Evolutionary conservation across 2,113 vertebrate species (phyloP).

Genomic region (Bucco capensis): DNA sequence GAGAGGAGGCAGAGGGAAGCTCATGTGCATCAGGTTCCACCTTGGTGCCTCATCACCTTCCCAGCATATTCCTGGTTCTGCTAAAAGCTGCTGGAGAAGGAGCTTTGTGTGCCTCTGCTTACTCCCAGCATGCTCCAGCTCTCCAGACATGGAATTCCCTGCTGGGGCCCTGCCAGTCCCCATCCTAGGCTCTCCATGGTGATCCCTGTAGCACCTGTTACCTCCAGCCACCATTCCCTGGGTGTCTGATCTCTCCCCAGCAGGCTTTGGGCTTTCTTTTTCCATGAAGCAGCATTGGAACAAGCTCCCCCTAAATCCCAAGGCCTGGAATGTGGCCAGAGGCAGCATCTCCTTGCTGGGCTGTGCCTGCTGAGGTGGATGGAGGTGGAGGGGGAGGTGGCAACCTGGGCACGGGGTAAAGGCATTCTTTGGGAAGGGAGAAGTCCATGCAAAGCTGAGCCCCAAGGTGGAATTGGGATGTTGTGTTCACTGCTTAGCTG

Average conservation of each 20-base stretch:
- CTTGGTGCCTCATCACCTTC: background rate
- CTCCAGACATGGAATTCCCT: background rate
- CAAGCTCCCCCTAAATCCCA: conserved; percentile 2
- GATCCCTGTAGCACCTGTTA: background rate
- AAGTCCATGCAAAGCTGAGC: conserved; percentile 48
- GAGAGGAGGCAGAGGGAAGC: background rate
- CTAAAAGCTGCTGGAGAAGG: background rate
- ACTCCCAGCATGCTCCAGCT: background rate
- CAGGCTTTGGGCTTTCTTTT: no score
- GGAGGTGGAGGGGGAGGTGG: background rate
- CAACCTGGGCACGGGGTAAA: conserved; percentile 28
- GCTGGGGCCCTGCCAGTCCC: background rate
- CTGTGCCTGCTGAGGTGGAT: background rate
- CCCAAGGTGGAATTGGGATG: background rate
- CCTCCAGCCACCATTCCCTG: background rate
- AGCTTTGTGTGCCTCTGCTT: background rate
- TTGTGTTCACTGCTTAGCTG: conserved; percentile 4
- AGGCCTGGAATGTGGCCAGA: background rate
- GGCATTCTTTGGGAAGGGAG: conserved; percentile 49
- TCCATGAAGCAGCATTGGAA: conserved; percentile 36
- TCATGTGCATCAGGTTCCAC: accelerated
- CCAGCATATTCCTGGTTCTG: background rate
- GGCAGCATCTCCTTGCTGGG: background rate
- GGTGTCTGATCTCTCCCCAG: background rate
- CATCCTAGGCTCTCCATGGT: background rate